Percentiles rank a stretch among this genome's conserved stretches.
Conservation (phyloP, 2,797 vertebrate species). For the Momotus momota region DNA sequence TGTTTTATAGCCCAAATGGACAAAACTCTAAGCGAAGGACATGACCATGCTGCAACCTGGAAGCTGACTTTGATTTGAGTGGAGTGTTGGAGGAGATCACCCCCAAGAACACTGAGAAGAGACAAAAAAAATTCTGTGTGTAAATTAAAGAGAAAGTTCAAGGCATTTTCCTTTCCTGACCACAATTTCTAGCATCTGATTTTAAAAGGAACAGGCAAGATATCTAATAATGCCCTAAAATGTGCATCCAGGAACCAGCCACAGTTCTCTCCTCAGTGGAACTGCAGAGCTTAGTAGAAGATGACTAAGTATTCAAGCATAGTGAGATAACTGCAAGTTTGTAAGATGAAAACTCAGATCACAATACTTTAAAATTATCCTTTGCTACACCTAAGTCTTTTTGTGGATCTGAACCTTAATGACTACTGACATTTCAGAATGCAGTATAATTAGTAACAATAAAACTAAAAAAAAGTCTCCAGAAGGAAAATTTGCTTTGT, state of each 20-base stretch:
- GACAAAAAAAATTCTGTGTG: neutral
- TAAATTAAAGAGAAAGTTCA: neutral
- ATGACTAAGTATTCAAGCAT: neutral
- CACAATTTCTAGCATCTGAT: neutral
- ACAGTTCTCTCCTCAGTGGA: neutral
- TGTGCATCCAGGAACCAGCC: neutral
- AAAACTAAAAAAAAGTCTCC: neutral
- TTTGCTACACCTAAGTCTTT: neutral
- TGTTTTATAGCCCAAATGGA: neutral
- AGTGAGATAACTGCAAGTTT: neutral
- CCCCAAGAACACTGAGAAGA: neutral
- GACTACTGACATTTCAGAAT: neutral
- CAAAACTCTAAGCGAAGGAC: neutral
- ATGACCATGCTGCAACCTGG: neutral
- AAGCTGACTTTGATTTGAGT: neutral
- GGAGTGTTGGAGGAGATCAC: neutral
- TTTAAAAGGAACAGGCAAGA: neutral
- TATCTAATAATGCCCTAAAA: neutral
- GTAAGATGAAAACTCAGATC: neutral
- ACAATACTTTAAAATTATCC: neutral
- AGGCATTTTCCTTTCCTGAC: neutral
- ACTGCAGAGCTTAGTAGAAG: neutral
- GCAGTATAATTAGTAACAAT: neutral
- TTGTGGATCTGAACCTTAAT: neutral
- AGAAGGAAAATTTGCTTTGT: neutral